phyloP scores from a whole-genome alignment of 2,113 vertebrate species.

The Eudorcas thomsonii region DNA sequence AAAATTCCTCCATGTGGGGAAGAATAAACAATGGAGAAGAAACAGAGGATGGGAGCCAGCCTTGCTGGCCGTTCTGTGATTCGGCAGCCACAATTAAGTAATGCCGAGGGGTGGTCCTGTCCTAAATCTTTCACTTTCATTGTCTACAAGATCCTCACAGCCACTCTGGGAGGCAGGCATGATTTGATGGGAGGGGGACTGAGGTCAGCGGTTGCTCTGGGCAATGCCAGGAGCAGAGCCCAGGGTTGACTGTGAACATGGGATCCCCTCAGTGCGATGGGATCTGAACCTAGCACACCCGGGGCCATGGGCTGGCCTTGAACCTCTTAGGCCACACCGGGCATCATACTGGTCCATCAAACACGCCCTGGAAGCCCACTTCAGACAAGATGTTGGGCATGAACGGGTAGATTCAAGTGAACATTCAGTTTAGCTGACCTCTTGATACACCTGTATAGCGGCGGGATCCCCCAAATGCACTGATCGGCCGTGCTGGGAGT shows the following conservation, averaged over 20 bases:
- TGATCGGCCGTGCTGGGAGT: fast-evolving
- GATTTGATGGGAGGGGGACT: background rate
- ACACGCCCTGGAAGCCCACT: background rate
- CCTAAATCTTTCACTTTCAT: background rate
- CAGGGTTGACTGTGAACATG: background rate
- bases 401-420: background rate
- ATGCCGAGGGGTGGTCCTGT: background rate
- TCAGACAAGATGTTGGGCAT: background rate
- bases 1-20: background rate
- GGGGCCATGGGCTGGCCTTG: background rate
- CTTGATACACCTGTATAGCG: no score
- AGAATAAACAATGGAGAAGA: background rate
- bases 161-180: background rate
- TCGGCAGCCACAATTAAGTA: background rate
- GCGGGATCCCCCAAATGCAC: background rate
- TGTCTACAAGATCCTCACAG: background rate
- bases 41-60: background rate
- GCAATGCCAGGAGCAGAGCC: background rate
- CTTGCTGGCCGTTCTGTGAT: background rate
- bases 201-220: background rate
- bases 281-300: background rate
- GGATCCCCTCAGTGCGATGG: background rate
- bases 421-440: background rate
- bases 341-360: background rate
- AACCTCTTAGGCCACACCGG: background rate